Base-by-base conservation (phyloP, 2,797 vertebrate genomes). In the Pangasius larnaudii region DNA sequence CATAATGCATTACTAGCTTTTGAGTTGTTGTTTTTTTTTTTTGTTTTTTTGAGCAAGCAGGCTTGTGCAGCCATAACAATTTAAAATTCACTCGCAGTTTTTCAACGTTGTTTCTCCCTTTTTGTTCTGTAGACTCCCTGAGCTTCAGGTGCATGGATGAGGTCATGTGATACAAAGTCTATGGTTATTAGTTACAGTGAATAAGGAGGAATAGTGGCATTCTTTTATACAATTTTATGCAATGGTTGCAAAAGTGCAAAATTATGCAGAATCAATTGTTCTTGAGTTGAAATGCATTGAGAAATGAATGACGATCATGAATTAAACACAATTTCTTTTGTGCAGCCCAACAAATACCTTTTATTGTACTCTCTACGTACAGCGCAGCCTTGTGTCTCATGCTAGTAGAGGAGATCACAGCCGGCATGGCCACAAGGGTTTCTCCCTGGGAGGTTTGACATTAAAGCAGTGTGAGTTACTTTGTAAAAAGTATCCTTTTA, bases 401-500 rank as follows among this genome's bases (percentile, higher is more conserved):
- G 56, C 30, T 16, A n/a, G 16, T 36, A 67, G 30, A 80, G 1
- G 49, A 86, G 39, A 63, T 74, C 51, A 80, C 67, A 74, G 16
- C 49, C 11, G 61, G 24, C 1, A 3, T 59, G 39, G 13, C 49
- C 75, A 69, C 22, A 24, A 49, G 71, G 36, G 39, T 83, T 56
- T 84, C 67, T 16, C 11, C 53, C 72, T 86, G 85, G 85, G 88
- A 86, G 80, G 72, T 89, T 84, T 87, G 63, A 85, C 81, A 89
- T 87, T 83, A 89, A 89, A 80, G 75, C 65, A 80, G 65, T 24
- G 42, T 9, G 42, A 65, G 83, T 72, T 85, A 80, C 84, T 85
- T 74, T 88, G 78, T 82, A 86, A 88, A 85, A 88, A 86, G 67
- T 46, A 85, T 88, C 67, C 30, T 65, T 86, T 89, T 88, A 87